These are phyloP conservation scores for Thunnus albacares DNA, from an alignment of 2,797 vertebrate genomes.

Conservation along the genomic window DNA sequence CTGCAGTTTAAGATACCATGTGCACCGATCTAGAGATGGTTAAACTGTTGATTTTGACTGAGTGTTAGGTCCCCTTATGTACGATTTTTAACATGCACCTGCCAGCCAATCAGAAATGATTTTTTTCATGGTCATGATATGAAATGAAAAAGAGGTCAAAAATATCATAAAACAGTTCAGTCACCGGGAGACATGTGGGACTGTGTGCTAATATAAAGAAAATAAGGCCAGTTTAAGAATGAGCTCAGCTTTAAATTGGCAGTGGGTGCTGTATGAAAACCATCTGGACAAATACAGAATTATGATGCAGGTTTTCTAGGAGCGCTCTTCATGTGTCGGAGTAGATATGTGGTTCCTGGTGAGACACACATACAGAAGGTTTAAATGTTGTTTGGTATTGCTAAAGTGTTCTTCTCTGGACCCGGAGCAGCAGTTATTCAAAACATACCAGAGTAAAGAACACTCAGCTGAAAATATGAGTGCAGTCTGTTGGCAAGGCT, in stretches of 20 bases:
- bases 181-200: too few species aligned
- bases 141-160: too few species aligned
- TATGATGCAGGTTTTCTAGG: background rate
- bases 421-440: background rate
- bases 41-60: background rate
- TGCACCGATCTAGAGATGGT: background rate
- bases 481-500: conserved; percentile 6
- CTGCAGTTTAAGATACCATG: conserved; percentile 25
- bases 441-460: conserved; percentile 3
- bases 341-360: conserved; percentile 21
- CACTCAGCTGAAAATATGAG: conserved; percentile 7
- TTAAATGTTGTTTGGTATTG: conserved; percentile 24
- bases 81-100: background rate
- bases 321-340: conserved; percentile 7
- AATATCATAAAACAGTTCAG: background rate
- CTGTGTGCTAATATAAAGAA: background rate
- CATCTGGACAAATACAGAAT: conserved; percentile 2
- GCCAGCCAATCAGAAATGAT: background rate
- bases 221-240: background rate
- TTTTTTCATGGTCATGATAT: background rate
- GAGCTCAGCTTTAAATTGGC: background rate
- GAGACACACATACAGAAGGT: background rate
- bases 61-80: background rate
- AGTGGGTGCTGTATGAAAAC: background rate
- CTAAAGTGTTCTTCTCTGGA: conserved; percentile 5